Percentiles rank a stretch among this genome's conserved stretches.
These are phyloP conservation scores for Heliconius cydno DNA, from an alignment of 2,888 invertebrate genomes.

Conservation along the genomic window DNA sequence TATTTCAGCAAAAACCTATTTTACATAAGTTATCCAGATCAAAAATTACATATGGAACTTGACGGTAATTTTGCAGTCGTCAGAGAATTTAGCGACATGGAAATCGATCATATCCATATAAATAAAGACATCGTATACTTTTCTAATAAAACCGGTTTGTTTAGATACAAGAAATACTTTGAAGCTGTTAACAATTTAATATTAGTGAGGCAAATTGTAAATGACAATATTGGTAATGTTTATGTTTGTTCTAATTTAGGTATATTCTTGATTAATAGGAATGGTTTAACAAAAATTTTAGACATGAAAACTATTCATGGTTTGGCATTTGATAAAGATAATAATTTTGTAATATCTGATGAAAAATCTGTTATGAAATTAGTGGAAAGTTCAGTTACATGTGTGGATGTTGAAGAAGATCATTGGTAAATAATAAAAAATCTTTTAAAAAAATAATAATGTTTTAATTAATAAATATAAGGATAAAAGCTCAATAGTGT, in stretches of 20 bases:
- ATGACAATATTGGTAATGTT: slow-evolving; percentile 62
- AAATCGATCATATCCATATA: slow-evolving; percentile 66
- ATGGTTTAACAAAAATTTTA: slow-evolving; percentile 56
- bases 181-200: slow-evolving; percentile 58
- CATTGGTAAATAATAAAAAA: slow-evolving; percentile 50
- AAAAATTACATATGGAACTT: slow-evolving; percentile 61
- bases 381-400: slow-evolving; percentile 55
- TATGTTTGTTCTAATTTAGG: slow-evolving; percentile 67
- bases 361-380: slow-evolving; percentile 61
- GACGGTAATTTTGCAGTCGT: slow-evolving; percentile 64
- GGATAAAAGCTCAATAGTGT: neutral
- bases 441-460: too few relatives aligned
- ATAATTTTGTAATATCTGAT: slow-evolving; percentile 65
- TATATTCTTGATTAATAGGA: slow-evolving; percentile 51
- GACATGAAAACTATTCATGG: slow-evolving; percentile 62
- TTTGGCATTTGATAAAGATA: slow-evolving; percentile 65
- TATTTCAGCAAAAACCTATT: slow-evolving; percentile 64
- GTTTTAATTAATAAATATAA: too few relatives aligned
- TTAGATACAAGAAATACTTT: slow-evolving; percentile 55
- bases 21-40: slow-evolving; percentile 69
- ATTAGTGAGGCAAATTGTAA: slow-evolving; percentile 64
- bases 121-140: slow-evolving; percentile 55
- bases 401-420: slow-evolving; percentile 48
- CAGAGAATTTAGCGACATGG: slow-evolving; percentile 63
- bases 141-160: slow-evolving; percentile 66